Evolutionary conservation across 35 echinoderm and acorn worm species (phyloP).

Genomic region (Ophioderma brevispina): DNA sequence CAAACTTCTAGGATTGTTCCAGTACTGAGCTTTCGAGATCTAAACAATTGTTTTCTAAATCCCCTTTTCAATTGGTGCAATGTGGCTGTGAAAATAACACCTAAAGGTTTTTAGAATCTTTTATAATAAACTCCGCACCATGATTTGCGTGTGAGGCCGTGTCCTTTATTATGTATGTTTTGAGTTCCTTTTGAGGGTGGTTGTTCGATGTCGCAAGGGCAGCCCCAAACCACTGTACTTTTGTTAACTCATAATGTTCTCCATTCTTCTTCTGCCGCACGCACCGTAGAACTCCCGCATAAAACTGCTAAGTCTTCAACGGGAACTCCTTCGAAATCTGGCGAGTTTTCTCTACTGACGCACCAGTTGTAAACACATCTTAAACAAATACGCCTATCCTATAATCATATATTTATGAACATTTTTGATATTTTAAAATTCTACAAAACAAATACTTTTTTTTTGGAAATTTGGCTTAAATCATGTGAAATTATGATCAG

Average conservation of each 20-base stretch:
- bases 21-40: background rate
- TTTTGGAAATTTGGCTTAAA: too few relatives aligned
- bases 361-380: background rate
- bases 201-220: background rate
- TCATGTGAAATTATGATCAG: too few relatives aligned
- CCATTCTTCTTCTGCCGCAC: background rate
- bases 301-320: background rate
- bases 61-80: background rate
- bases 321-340: background rate
- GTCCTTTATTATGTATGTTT: background rate
- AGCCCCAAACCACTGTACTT: background rate
- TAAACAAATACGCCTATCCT: too few relatives aligned
- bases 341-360: background rate
- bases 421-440: too few relatives aligned
- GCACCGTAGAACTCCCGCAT: background rate
- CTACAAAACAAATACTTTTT: too few relatives aligned
- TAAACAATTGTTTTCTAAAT: background rate
- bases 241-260: background rate
- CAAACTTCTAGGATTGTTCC: background rate
- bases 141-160: background rate
- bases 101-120: background rate
- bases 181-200: background rate
- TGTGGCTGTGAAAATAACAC: background rate
- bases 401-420: too few relatives aligned
- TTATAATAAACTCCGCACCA: background rate